Evolutionary conservation across 2,888 invertebrate genomes (phyloP), one percentile per base, ranked within the genome.

Genomic region (Notodonta dromedarius): DNA sequence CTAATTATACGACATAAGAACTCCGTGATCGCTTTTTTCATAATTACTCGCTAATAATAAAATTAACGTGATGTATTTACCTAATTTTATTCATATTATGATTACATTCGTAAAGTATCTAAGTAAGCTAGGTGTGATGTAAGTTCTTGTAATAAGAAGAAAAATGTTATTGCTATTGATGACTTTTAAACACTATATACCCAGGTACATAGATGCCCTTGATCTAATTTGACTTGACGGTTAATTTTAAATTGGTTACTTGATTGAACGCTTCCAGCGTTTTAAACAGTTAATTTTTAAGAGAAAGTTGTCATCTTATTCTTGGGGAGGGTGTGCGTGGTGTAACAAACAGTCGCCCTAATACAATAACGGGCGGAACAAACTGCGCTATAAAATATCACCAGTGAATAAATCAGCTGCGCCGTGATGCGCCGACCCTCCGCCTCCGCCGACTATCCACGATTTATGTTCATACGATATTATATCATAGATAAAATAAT

Each of bases 361-460:
- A 94, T 94, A 95, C 94, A 95, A 95, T 94, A 94, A 94, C 94
- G 94, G 94, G 91, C 94, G 94, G 94, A 94, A 95, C 94, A 94
- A 94, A 94, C 94, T 94, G 89, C 92, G 93, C 94, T 94, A 94
- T 95, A 95, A 95, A 95, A 94, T 94, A 94, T 94, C 94, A 93
- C 94, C 93, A 94, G 92, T 89, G 93, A 91, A 94, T 95, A 95
- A 95, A 95, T 95, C 95, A 94, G 94, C 87, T 90, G 86, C 84
- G 86, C 86, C 79, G 87, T 85, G 90, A 89, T 86, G 89, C 85
- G 82, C 79, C 80, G 77, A 74, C 87, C 85, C 89, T 83, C 85
- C 78, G 78, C 85, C 85, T 83, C 79, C 82, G 70, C 77, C 68
- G 83, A 86, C 89, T 87, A 88, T 85, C 76, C 58, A 84, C 80